A percentile compares a stretch with the other conserved stretches of the same genome.
phyloP scores from a whole-genome alignment of 1,140 invertebrate species.

The Caenorhabditis briggsae region DNA sequence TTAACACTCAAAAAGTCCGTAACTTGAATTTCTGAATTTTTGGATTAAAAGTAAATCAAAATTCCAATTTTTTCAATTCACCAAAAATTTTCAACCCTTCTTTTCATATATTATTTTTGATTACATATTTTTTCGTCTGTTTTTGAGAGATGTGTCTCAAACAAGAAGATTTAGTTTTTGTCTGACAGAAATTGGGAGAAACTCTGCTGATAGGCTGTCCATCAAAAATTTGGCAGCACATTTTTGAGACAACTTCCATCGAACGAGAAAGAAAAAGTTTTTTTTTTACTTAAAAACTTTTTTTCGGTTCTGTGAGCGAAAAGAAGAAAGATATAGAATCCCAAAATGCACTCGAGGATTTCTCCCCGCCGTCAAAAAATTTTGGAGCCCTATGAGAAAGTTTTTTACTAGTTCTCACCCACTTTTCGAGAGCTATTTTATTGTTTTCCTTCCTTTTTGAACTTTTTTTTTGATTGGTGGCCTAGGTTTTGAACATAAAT shows the following conservation, averaged over 20 bases:
- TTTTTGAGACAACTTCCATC: constrained; percentile 28
- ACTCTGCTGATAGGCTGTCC: constrained; percentile 45
- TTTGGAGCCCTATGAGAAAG: neutral
- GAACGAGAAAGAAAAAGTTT: neutral
- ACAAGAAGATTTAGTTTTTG: too few relatives aligned
- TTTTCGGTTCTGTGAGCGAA: neutral
- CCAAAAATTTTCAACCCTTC: too few relatives aligned
- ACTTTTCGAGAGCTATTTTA: neutral
- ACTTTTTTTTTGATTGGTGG: too few relatives aligned
- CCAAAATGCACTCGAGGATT: constrained; percentile 12
- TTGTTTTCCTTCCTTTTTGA: neutral
- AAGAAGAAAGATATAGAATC: neutral
- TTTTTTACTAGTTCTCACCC: neutral
- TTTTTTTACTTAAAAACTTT: constrained; percentile 43
- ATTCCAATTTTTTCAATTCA: too few relatives aligned
- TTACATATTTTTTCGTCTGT: too few relatives aligned
- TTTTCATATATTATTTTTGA: too few relatives aligned
- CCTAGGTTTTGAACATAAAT: too few relatives aligned
- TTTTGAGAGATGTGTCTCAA: too few relatives aligned
- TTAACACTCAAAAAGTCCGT: too few relatives aligned
- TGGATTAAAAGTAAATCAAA: too few relatives aligned
- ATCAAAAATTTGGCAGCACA: constrained; percentile 8
- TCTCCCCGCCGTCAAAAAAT: neutral
- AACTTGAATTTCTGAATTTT: too few relatives aligned
- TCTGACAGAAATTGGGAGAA: too few relatives aligned